Evolutionary conservation across 2,888 invertebrate genomes (phyloP).

Genomic region (Agrilus biguttatus): DNA sequence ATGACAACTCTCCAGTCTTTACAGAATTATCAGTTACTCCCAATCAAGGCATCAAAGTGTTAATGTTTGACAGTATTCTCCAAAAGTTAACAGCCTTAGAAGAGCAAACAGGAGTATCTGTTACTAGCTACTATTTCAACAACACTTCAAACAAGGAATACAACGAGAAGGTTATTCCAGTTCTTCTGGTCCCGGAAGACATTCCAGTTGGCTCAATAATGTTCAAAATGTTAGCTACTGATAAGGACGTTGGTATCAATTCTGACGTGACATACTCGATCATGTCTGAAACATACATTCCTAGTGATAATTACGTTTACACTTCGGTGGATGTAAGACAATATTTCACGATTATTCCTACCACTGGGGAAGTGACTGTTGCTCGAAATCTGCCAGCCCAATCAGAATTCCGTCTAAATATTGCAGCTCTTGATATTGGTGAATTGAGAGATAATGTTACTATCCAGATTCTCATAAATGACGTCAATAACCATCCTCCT

Average conservation of each 20-base stretch:
- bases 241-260: constrained; percentile 57
- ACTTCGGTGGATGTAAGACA: constrained; percentile 40
- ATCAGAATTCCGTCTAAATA: constrained; percentile 57
- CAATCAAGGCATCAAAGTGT: constrained; percentile 49
- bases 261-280: constrained; percentile 59
- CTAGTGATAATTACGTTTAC: constrained; percentile 31
- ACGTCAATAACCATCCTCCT: constrained; percentile 74
- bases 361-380: constrained; percentile 60
- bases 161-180: constrained; percentile 31
- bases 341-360: constrained; percentile 62
- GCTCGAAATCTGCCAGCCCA: constrained; percentile 59
- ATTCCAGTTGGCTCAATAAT: constrained; percentile 53
- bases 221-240: constrained; percentile 53
- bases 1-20: constrained; percentile 65
- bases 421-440: constrained; percentile 63
- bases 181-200: constrained; percentile 59
- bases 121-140: neutral
- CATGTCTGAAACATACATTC: constrained; percentile 49
- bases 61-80: constrained; percentile 37
- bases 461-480: constrained; percentile 57
- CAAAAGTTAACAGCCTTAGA: neutral
- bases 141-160: constrained; percentile 1
- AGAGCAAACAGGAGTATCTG: neutral
- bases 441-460: constrained; percentile 56
- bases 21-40: constrained; percentile 55